Conservation (phyloP, 2,888 invertebrate species). For the Griposia aprilina region DNA sequence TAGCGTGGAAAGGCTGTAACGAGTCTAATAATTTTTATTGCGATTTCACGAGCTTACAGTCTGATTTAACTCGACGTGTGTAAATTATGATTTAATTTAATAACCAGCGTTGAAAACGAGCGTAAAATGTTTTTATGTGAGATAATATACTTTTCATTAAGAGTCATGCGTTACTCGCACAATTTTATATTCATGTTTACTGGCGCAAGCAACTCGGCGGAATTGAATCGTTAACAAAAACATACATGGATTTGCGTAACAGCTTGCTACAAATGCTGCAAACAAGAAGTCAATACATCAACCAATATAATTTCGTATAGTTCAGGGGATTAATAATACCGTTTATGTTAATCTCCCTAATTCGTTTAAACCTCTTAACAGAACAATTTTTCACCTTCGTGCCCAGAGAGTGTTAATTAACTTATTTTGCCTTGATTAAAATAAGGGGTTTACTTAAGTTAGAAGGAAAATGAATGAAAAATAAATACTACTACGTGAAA, state of each 20-base stretch:
- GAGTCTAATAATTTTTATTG: slow-evolving; percentile 87
- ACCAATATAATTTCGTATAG: slow-evolving; percentile 45
- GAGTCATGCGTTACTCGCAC: slow-evolving; percentile 83
- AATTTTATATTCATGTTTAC: slow-evolving; percentile 85
- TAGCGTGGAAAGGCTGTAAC: slow-evolving; percentile 78
- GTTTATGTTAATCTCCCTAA: slow-evolving; percentile 59
- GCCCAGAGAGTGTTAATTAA: slow-evolving; percentile 66
- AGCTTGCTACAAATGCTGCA: slow-evolving; percentile 62
- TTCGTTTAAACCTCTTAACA: slow-evolving; percentile 63
- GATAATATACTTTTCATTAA: slow-evolving; percentile 89
- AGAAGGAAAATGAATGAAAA: slow-evolving; percentile 62
- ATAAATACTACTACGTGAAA: slow-evolving; percentile 57
- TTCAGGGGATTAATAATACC: slow-evolving; percentile 57
- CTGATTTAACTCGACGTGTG: slow-evolving; percentile 87
- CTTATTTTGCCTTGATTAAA: slow-evolving; percentile 66
- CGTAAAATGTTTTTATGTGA: slow-evolving; percentile 88
- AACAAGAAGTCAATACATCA: slow-evolving; percentile 47
- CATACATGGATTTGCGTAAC: slow-evolving; percentile 70
- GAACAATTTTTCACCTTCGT: slow-evolving; percentile 69
- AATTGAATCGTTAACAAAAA: slow-evolving; percentile 79
- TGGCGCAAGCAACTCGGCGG: slow-evolving; percentile 75
- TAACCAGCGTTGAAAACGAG: slow-evolving; percentile 86
- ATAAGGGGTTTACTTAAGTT: slow-evolving; percentile 57
- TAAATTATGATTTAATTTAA: slow-evolving; percentile 90
- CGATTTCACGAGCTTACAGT: slow-evolving; percentile 85